Evolutionary conservation across 2,888 invertebrate species (phyloP), one percentile per base, ranked within the genome.

Genomic region (Oligia fasciuncula): DNA sequence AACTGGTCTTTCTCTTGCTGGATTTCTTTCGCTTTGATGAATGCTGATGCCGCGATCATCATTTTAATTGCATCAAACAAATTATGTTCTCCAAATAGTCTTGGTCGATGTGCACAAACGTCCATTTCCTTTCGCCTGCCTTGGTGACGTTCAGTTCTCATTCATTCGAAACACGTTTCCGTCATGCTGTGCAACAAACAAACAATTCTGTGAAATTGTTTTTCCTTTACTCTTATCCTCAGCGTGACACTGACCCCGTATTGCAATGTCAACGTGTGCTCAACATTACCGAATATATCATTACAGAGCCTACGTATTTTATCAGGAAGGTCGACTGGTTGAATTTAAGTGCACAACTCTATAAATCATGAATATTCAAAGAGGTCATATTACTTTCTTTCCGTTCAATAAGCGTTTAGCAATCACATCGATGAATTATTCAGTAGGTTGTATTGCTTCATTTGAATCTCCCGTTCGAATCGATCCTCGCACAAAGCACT

Each of bases 171-270:
- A 84, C 88, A 84, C 88, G 91, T 90, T 90, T 92, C 92, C 91
- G 91, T 90, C 86, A 73, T 79, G 74, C 77, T 83, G 83, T 75
- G 71, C 91, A 86, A 90, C 88, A 90, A 88, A 90, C 88, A 88
- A 90, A 91, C 89, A 91, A 91, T 92, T 92, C 91, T 89, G 92
- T 93, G 91, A 93, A 94, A 93, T 93, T 90, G 90, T 94, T 94
- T 49, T 94, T 94, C 93, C 93, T 92, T 89, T 87, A 85, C 87
- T 79, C 73, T 85, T 91, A 92, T 91, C 92, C 91, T 92, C 87
- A 62, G 85, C 86, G 74, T 76, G 95, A 92, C 96, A 95, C 94
- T 96, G 96, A 95, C 95, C 95, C 88, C 93, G 82, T 93, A 93
- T 89, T 88, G 88, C 95, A 95, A 95, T 95, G 95, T 89, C 94